phyloP scores from a whole-genome alignment of 2,797 vertebrate species.

The Pseudochirops corinnae region DNA sequence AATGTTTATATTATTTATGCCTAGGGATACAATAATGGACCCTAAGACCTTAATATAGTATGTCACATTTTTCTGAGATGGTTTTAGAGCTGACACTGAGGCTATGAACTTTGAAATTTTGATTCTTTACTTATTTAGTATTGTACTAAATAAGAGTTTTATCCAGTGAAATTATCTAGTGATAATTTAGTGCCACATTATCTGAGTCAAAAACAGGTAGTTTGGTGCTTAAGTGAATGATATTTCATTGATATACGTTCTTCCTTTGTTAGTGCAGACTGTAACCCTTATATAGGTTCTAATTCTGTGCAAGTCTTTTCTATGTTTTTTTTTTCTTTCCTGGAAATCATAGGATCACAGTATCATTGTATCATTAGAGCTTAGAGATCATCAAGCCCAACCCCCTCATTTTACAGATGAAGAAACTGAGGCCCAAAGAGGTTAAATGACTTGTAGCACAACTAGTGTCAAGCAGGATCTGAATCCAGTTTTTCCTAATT shows the following conservation, averaged over 20 bases:
- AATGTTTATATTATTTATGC: not conserved
- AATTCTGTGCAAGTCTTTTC: not conserved
- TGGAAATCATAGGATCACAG: not conserved
- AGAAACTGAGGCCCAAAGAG: not conserved
- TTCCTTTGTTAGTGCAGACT: not conserved
- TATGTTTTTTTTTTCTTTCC: not conserved
- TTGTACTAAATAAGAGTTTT: not conserved
- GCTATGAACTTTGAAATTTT: constrained; percentile 11
- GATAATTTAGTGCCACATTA: not conserved
- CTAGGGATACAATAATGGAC: constrained; percentile 12
- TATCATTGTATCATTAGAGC: not conserved
- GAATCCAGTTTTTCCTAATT: not conserved
- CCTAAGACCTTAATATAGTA: not conserved
- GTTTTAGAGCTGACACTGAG: constrained; percentile 20
- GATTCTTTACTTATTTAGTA: not conserved
- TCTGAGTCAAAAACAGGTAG: not conserved
- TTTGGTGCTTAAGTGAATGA: not conserved
- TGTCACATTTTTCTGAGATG: not conserved
- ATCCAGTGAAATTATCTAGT: not conserved
- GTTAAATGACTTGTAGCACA: not conserved
- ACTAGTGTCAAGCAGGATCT: not conserved
- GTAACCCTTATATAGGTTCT: not conserved
- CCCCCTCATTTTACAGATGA: not conserved
- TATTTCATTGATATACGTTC: not conserved
- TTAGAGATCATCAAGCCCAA: not conserved